Conservation (phyloP, 2,888 invertebrate species). For the Eupsilia transversa region DNA sequence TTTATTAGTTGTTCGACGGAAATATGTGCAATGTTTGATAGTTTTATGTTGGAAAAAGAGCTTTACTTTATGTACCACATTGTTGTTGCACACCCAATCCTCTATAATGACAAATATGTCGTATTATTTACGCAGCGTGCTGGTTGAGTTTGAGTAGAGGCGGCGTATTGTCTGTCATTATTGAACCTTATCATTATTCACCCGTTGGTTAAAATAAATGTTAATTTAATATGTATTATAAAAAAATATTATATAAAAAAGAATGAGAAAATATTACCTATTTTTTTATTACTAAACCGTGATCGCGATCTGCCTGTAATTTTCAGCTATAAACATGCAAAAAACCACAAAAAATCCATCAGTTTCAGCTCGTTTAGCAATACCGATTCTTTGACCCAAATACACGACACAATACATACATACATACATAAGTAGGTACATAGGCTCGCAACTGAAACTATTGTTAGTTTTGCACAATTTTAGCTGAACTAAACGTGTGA, state of each 20-base stretch:
- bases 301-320: neutral
- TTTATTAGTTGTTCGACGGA: neutral
- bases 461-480: slow-evolving; percentile 39
- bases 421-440: neutral
- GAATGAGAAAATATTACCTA: neutral
- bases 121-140: neutral
- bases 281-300: neutral
- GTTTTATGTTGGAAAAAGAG: neutral
- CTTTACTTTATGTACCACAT: neutral
- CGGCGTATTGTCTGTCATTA: neutral
- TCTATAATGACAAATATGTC: neutral
- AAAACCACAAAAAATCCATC: slow-evolving; percentile 25
- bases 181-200: neutral
- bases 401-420: slow-evolving; percentile 10
- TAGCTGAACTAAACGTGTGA: slow-evolving; percentile 34
- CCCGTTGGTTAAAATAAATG: neutral
- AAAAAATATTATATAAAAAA: too few relatives aligned
- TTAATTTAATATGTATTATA: neutral
- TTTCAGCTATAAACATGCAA: neutral
- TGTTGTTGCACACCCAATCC: neutral
- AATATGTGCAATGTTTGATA: neutral
- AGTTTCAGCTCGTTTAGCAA: neutral
- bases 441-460: slow-evolving; percentile 23
- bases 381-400: slow-evolving; percentile 45
- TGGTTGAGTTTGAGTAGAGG: neutral